Evolutionary conservation across 2,797 vertebrate genomes (phyloP), one percentile per base, ranked within the genome.

Genomic region (Platalea minor): DNA sequence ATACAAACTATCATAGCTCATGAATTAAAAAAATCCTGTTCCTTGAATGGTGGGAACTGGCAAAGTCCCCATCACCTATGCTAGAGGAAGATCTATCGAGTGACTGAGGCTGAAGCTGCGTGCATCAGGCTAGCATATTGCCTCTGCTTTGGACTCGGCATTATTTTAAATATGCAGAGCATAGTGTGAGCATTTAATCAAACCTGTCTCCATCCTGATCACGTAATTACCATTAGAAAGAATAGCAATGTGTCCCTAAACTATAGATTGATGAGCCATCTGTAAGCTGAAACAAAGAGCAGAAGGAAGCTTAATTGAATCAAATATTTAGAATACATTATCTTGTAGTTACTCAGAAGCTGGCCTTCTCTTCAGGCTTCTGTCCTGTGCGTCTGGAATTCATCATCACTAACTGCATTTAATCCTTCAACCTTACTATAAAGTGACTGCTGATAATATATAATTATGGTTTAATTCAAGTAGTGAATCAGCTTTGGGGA

Each of bases 301-400:
- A 97, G 96, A 97, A 96, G 97, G 97, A 94, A 97, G 91, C 93
- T 89, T 96, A 96, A 96, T 94, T 97, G 92, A 95, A 97, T 96
- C 92, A 96, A 96, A 96, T 96, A 94, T 95, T 96, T 95, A 96
- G 96, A 96, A 96, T 95, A 84, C 79, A 96, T 96, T 96, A 18
- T 91, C 92, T 93, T 93, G 67, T 53, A 90, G 77, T 88, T 94
- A 90, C 83, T 92, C 89, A 91, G 78, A 94, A 85, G 68, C 85
- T 96, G 91, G 80, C 64, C 89, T 85, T 89, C 87, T 91, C 94
- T 87, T 94, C 89, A 93, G 57, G 88, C 88, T 91, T 93, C 91
- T 97, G 93, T 94, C 92, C 89, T 69, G 21, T 0, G 4, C 53
- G 93, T 94, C 97, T 96, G 96, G 92, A 95, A 96, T 97, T 94